phyloP scores from a whole-genome alignment of 2,797 vertebrate species.

The Manis crassicaudata region DNA sequence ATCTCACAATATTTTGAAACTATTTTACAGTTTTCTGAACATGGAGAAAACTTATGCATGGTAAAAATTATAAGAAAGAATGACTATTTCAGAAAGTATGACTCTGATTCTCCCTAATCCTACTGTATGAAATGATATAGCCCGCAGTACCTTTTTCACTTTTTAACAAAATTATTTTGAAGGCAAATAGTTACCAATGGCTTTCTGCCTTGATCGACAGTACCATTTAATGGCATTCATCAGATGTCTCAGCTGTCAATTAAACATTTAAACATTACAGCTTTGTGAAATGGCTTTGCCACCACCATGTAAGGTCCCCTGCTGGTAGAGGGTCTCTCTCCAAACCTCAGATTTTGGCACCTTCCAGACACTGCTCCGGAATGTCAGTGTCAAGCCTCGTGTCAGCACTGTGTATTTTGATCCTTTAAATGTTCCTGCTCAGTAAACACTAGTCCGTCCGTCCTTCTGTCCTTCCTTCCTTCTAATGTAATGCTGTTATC shows the following conservation, averaged over 20 bases:
- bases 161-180: not conserved
- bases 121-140: accelerated
- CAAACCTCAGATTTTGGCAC: not conserved
- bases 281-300: too few relatives aligned
- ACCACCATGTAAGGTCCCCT: too few relatives aligned
- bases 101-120: not conserved
- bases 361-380: too few relatives aligned
- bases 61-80: not conserved
- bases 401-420: accelerated
- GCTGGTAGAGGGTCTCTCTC: not conserved
- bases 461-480: not conserved
- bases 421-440: accelerated
- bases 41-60: not conserved
- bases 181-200: not conserved
- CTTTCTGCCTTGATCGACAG: not conserved
- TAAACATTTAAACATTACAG: not conserved
- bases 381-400: accelerated
- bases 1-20: not conserved
- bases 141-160: too few relatives aligned
- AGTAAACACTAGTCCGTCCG: not conserved
- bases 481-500: too few relatives aligned
- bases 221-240: too few relatives aligned
- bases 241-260: not conserved
- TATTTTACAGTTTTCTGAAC: not conserved
- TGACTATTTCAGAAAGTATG: not conserved